Evolutionary conservation across 2,113 vertebrate genomes (phyloP).

Genomic region (Phalacrocorax pelagicus): DNA sequence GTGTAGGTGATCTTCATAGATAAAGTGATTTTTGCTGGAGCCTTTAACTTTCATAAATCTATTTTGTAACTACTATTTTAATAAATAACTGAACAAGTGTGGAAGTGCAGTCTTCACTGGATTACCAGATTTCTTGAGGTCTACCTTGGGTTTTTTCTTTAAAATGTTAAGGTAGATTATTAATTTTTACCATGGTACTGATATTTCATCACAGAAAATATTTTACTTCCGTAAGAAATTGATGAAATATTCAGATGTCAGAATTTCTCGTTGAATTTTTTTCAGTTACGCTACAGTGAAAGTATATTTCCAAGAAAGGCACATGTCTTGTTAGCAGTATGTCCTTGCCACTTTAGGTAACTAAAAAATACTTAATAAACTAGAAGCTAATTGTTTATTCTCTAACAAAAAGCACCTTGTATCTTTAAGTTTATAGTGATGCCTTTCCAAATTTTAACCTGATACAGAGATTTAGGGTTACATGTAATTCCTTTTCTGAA

Average conservation of each 20-base stretch:
- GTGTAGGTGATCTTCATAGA: not conserved
- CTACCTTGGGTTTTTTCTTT: not conserved
- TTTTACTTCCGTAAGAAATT: not conserved
- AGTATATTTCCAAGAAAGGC: not conserved
- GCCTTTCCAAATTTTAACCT: not conserved
- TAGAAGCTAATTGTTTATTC: not conserved
- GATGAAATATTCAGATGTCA: not conserved
- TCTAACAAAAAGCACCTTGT: not conserved
- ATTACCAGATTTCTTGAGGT: not conserved
- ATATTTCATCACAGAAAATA: not conserved
- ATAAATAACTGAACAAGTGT: not conserved
- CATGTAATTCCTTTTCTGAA: not conserved
- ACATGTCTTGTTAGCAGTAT: not conserved
- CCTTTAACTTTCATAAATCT: not conserved
- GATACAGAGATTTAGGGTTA: not conserved
- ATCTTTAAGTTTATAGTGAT: not conserved
- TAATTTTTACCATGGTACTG: not conserved
- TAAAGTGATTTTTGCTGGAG: not conserved
- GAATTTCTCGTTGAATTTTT: not conserved
- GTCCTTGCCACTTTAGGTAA: not conserved
- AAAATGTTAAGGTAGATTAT: not conserved
- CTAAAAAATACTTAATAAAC: not conserved
- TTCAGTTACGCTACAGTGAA: not conserved
- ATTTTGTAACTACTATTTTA: not conserved
- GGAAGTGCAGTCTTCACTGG: not conserved